Percentiles rank a stretch among this genome's conserved stretches.
phyloP scores from a whole-genome alignment of 2,797 vertebrate species.

The Melanotaenia parkinsoni region DNA sequence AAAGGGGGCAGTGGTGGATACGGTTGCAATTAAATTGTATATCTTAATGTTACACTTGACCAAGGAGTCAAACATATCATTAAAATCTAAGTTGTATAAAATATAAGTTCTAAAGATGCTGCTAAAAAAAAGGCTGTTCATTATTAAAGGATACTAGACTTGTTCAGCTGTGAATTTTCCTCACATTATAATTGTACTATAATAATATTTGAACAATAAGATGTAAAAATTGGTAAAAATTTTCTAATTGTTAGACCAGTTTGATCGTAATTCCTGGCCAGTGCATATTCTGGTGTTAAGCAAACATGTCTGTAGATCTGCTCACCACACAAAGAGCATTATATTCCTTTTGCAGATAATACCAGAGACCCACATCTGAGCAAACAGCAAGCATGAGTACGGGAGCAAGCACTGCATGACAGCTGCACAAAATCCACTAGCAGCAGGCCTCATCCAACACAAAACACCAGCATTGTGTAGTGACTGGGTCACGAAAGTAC shows the following conservation, averaged over 20 bases:
- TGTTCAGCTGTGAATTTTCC: background rate
- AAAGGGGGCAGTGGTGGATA: background rate
- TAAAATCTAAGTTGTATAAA: background rate
- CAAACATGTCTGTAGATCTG: constrained; percentile 41
- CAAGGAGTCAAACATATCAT: background rate
- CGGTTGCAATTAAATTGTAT: constrained; percentile 5
- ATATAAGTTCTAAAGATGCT: background rate
- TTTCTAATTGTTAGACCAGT: constrained; percentile 1
- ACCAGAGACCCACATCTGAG: constrained; percentile 63
- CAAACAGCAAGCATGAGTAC: constrained; percentile 64
- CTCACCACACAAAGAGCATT: constrained; percentile 58
- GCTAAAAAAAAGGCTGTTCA: background rate
- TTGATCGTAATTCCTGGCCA: constrained; percentile 13
- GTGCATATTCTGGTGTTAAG: constrained; percentile 42
- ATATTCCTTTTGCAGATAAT: constrained; percentile 65
- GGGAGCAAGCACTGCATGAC: constrained; percentile 41
- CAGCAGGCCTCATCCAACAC: constrained; percentile 57
- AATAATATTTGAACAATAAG: background rate
- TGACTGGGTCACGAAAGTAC: constrained; percentile 54
- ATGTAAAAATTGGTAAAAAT: no score
- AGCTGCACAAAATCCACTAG: constrained; percentile 67
- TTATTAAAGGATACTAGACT: no score
- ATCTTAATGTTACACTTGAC: background rate
- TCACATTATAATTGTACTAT: no score
- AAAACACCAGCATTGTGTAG: constrained; percentile 36